Conservation (phyloP, 2,797 vertebrate genomes). For the Zenarchopterus dispar region DNA sequence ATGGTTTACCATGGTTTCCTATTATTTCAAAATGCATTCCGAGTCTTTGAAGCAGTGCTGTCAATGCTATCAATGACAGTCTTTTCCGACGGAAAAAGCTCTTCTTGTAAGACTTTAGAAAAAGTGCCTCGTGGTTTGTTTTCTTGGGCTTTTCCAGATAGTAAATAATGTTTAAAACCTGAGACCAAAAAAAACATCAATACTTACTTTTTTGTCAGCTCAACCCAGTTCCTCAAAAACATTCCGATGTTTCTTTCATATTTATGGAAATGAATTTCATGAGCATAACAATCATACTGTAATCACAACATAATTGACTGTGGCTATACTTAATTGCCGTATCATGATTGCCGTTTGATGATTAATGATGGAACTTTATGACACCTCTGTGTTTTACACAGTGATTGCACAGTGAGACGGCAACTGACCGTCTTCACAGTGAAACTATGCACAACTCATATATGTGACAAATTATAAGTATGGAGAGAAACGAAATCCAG, state of each 20-base stretch:
- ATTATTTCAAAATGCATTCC: too few species aligned
- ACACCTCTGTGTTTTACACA: background rate
- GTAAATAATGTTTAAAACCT: too few species aligned
- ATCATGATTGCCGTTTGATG: slow-evolving; percentile 1
- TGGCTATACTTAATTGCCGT: background rate
- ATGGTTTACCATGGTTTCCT: too few species aligned
- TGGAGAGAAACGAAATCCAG: too few species aligned
- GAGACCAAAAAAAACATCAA: background rate
- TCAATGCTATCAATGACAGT: too few species aligned
- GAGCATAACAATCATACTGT: background rate
- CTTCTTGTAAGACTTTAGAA: too few species aligned
- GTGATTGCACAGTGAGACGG: background rate
- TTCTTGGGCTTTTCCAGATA: too few species aligned
- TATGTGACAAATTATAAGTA: slow-evolving; percentile 27
- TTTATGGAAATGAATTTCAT: background rate
- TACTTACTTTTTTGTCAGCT: background rate
- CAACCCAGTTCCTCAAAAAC: background rate
- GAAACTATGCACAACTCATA: slow-evolving; percentile 15
- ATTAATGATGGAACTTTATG: slow-evolving; percentile 5
- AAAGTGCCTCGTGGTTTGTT: too few species aligned
- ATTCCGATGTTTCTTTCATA: background rate
- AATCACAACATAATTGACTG: background rate
- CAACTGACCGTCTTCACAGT: background rate
- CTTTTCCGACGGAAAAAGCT: too few species aligned
- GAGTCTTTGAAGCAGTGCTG: too few species aligned